Conservation (phyloP, 2,113 vertebrate species). For the Leucoraja erinaceus region DNA sequence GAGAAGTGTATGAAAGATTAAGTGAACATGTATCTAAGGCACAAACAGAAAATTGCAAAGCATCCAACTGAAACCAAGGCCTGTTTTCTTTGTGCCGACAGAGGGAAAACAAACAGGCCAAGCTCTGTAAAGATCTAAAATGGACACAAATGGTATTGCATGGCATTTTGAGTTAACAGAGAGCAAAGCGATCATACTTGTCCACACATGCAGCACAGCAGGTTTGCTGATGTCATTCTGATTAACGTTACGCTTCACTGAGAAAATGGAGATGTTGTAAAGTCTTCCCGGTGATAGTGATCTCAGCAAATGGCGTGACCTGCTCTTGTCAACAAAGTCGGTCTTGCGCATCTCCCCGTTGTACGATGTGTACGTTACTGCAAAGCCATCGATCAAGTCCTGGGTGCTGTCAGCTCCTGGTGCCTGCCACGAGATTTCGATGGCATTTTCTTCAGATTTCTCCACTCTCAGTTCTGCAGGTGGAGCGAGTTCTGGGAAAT, state of each 20-base stretch:
- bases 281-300: conserved; percentile 75
- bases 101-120: too few relatives aligned
- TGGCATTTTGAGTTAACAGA: not conserved
- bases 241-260: conserved; percentile 80
- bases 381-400: conserved; percentile 78
- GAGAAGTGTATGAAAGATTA: not conserved
- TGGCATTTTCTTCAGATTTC: conserved; percentile 80
- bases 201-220: conserved; percentile 71
- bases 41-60: not conserved
- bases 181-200: conserved; percentile 52
- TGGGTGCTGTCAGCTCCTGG: conserved; percentile 60
- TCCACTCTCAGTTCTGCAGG: conserved; percentile 84
- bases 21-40: not conserved
- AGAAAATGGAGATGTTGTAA: conserved; percentile 95
- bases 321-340: conserved; percentile 78
- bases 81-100: not conserved
- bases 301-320: conserved; percentile 73
- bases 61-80: not conserved
- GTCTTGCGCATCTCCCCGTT: conserved; percentile 74
- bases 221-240: conserved; percentile 88
- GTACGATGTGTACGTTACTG: conserved; percentile 76
- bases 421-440: conserved; percentile 85
- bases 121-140: not conserved
- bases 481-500: conserved; percentile 80
- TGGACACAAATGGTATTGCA: too few relatives aligned